Percentiles rank a stretch among this genome's conserved stretches.
phyloP scores from a whole-genome alignment of 1,140 invertebrate genomes.

The Drosophila elegans region DNA sequence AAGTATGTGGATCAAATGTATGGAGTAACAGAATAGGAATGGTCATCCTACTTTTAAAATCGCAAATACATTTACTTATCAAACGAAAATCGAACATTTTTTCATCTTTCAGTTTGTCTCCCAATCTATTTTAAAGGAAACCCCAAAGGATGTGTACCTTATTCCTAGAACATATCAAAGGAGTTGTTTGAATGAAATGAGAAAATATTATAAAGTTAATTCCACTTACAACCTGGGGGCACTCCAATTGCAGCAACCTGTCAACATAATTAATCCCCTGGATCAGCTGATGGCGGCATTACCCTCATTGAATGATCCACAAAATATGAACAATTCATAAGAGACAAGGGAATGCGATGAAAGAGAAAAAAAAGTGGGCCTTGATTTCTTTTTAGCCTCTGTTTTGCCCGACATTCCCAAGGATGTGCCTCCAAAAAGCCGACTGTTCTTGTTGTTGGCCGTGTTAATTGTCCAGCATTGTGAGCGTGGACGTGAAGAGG shows the following conservation, averaged over 20 bases:
- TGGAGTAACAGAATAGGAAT: neutral
- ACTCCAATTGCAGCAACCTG: slow-evolving; percentile 67
- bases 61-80: no score
- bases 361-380: slow-evolving; percentile 55
- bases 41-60: no score
- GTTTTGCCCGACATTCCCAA: slow-evolving; percentile 75
- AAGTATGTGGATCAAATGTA: neutral
- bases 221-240: slow-evolving; percentile 13
- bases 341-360: slow-evolving; percentile 27
- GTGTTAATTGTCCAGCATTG: slow-evolving; percentile 72
- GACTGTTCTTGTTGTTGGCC: slow-evolving; percentile 48
- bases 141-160: neutral
- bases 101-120: no score
- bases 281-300: slow-evolving; percentile 69
- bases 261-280: slow-evolving; percentile 76
- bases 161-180: slow-evolving; percentile 8
- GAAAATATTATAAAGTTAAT: slow-evolving; percentile 44
- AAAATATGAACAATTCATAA: slow-evolving; percentile 77
- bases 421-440: slow-evolving; percentile 56
- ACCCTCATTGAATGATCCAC: slow-evolving; percentile 51
- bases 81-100: no score
- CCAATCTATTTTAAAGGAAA: neutral
- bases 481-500: slow-evolving; percentile 35
- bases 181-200: slow-evolving; percentile 2
- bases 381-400: slow-evolving; percentile 47